Base-by-base conservation (phyloP, 2,113 vertebrate species). In the Chascanopsetta lugubris region DNA sequence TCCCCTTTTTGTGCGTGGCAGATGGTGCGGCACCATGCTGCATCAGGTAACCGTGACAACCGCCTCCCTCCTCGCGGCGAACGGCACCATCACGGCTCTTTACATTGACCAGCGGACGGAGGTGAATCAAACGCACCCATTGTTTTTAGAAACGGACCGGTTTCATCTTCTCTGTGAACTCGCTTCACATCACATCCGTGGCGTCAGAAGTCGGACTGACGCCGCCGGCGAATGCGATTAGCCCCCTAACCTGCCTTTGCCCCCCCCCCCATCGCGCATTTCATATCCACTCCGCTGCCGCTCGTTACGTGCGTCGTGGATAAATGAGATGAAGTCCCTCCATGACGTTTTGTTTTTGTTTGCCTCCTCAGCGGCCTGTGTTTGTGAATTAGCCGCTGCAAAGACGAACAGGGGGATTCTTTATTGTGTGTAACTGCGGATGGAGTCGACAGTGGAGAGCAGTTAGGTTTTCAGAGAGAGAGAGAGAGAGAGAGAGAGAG, bases 11-110 rank as follows among this genome's bases (percentile, higher is more conserved):
- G 92, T 93, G 77, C 93, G 88, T 75, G 93, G 92, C 94, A 94
- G 95, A 95, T 95, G 94, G 94, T 93, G 93, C 77, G 87, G 91
- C 79, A 90, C 92, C 75, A 93, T 94, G 90, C 90, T 89, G 13
- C 92, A 92, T 91, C 94, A 95, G 94, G 94, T 97, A 95, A 95
- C 78, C 85, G 82, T 91, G 90, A 91, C 90, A 90, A 90, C 91
- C 85, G 58, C 85, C 87, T 90, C 88, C 84, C 77, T 79, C 63
- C 66, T 70, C 29, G 18, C 80, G 70, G 85, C 75, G 86, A 84
- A 80, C 77, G 42, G 81, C 81, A 69, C 80, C 73, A 81, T 83
- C 70, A 74, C 59, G 79, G 73, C 83, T 87, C 67, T 85, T 89
- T 83, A 82, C 72, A 61, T 68, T 84, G 81, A 83, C 79, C 42